phyloP scores from a whole-genome alignment of 2,113 vertebrate genomes.

The Gymnocephalus cernua region DNA sequence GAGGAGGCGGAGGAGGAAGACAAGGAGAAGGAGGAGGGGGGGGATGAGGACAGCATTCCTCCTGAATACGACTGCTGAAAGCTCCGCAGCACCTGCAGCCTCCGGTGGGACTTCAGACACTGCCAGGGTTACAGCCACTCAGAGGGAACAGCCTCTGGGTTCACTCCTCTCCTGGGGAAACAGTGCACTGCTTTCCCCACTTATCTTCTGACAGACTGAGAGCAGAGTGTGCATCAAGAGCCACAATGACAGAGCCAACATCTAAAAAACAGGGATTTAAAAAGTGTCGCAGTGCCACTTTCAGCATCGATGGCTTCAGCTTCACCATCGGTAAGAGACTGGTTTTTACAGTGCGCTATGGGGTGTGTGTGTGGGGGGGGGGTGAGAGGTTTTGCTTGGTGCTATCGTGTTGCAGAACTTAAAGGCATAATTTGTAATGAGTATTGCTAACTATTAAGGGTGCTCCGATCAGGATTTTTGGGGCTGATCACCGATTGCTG shows the following conservation, averaged over 20 bases:
- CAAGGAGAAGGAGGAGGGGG: not conserved
- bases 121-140: slow-evolving; percentile 56
- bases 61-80: slow-evolving; percentile 23
- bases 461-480: too few species aligned
- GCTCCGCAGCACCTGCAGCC: not conserved
- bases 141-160: slow-evolving; percentile 4
- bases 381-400: not conserved
- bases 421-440: too few species aligned
- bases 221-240: not conserved
- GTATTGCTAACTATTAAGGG: too few species aligned
- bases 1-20: not conserved
- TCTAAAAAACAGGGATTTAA: slow-evolving; percentile 92
- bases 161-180: slow-evolving; percentile 28
- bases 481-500: too few species aligned
- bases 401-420: too few species aligned
- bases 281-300: slow-evolving; percentile 93
- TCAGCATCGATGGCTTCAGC: slow-evolving; percentile 95
- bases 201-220: slow-evolving; percentile 11
- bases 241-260: slow-evolving; percentile 86
- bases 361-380: not conserved
- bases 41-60: slow-evolving; percentile 9
- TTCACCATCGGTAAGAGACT: slow-evolving; percentile 94
- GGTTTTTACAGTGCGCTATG: not conserved
- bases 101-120: slow-evolving; percentile 12
- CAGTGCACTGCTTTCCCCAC: not conserved